Evolutionary conservation across 2,113 vertebrate genomes (phyloP).

Genomic region (Lonchura striata): DNA sequence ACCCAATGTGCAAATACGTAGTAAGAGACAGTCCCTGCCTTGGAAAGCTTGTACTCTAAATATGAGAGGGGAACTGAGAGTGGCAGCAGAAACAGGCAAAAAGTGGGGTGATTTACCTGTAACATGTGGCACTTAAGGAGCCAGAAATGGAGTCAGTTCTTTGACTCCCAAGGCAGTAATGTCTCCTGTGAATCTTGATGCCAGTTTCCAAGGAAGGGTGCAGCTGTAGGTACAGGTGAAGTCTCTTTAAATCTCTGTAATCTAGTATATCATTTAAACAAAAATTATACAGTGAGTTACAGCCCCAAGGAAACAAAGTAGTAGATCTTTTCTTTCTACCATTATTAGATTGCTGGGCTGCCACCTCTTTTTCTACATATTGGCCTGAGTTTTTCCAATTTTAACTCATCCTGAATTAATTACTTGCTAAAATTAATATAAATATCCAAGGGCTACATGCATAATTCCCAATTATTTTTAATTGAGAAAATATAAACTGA

Average conservation of each 20-base stretch:
- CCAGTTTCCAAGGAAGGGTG: neutral
- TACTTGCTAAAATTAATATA: neutral
- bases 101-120: slow-evolving; percentile 41
- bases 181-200: neutral
- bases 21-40: neutral
- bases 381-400: neutral
- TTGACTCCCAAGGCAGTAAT: neutral
- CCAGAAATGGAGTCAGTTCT: neutral
- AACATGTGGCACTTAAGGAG: neutral
- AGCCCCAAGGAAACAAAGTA: neutral
- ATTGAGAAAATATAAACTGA: neutral
- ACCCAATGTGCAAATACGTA: slow-evolving; percentile 24
- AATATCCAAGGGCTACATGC: neutral
- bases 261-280: neutral
- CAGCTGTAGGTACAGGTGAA: neutral
- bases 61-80: slow-evolving; percentile 3
- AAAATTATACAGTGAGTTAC: neutral
- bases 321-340: neutral
- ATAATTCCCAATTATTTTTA: neutral
- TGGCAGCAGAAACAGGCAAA: slow-evolving; percentile 20
- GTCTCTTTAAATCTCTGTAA: neutral
- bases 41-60: neutral
- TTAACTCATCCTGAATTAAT: neutral
- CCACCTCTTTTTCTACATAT: neutral
- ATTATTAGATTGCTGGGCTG: neutral